Evolutionary conservation across 2,113 vertebrate genomes (phyloP).

Genomic region (Axis porcinus): DNA sequence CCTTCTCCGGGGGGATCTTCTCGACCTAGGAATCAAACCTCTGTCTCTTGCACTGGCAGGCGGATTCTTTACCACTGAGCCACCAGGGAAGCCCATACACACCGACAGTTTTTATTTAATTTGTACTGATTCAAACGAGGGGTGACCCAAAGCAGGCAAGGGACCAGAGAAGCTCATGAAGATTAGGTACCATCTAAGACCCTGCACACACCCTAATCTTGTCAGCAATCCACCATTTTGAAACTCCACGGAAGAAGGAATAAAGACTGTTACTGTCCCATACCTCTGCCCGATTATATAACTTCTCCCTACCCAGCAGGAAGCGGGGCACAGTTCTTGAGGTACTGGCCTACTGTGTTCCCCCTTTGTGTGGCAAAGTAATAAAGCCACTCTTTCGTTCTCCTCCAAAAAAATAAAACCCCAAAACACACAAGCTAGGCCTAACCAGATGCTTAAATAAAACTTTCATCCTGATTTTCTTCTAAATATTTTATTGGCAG

Average conservation of each 20-base stretch:
- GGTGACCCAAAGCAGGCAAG: background rate
- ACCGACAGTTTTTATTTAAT: background rate
- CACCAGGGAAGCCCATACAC: background rate
- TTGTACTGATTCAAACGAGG: background rate
- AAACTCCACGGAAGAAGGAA: background rate
- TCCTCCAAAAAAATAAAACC: background rate
- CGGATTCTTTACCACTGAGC: background rate
- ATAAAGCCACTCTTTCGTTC: background rate
- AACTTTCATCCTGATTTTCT: background rate
- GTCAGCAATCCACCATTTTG: background rate
- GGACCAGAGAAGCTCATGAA: background rate
- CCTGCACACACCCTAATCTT: background rate
- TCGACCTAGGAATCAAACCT: background rate
- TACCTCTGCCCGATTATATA: background rate
- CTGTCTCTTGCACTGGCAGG: background rate
- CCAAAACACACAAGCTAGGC: background rate
- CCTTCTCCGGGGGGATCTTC: background rate
- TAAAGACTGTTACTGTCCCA: background rate
- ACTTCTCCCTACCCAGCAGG: background rate
- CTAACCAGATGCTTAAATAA: background rate
- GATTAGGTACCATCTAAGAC: background rate
- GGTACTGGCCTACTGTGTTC: background rate
- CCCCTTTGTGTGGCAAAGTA: background rate
- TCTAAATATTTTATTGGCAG: background rate
- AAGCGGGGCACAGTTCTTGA: background rate